Conservation (phyloP, 2,113 vertebrate genomes). For the Ivindomyrus marchei region DNA sequence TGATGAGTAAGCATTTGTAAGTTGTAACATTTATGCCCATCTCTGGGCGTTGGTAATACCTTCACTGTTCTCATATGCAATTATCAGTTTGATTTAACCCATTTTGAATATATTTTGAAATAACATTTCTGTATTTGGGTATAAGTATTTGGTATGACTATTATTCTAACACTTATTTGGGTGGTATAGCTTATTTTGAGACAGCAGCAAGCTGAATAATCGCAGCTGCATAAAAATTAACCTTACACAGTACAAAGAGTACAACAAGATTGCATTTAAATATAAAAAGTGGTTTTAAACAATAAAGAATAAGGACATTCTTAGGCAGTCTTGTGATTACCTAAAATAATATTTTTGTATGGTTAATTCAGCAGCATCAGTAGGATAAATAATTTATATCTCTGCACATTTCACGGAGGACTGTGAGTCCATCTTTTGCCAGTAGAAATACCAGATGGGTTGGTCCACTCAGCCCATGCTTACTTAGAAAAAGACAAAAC, state of each 20-base stretch:
- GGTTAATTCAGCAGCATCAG: slow-evolving; percentile 43
- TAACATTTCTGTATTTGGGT: neutral
- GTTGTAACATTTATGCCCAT: too few relatives aligned
- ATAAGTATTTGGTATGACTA: neutral
- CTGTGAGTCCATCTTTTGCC: slow-evolving; percentile 32
- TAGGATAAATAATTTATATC: slow-evolving; percentile 48
- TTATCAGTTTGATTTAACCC: neutral
- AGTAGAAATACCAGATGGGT: slow-evolving; percentile 25
- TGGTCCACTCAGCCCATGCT: neutral
- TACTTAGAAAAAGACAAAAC: neutral
- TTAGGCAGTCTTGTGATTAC: slow-evolving; percentile 53
- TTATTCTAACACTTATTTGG: neutral
- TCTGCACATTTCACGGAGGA: slow-evolving; percentile 34
- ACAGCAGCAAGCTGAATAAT: neutral
- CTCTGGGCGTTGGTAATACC: neutral
- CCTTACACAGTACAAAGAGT: neutral
- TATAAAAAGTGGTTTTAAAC: slow-evolving; percentile 41
- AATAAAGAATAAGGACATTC: slow-evolving; percentile 50
- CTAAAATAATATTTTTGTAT: slow-evolving; percentile 48
- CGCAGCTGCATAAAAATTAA: neutral
- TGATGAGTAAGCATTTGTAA: too few relatives aligned
- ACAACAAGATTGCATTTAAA: slow-evolving; percentile 29
- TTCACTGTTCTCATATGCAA: neutral
- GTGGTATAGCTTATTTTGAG: neutral
- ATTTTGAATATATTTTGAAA: neutral